A percentile compares a stretch with the other conserved stretches of the same genome.
These are phyloP conservation scores for Cabera pusaria DNA, from an alignment of 2,888 invertebrate genomes.

Conservation along the genomic window DNA sequence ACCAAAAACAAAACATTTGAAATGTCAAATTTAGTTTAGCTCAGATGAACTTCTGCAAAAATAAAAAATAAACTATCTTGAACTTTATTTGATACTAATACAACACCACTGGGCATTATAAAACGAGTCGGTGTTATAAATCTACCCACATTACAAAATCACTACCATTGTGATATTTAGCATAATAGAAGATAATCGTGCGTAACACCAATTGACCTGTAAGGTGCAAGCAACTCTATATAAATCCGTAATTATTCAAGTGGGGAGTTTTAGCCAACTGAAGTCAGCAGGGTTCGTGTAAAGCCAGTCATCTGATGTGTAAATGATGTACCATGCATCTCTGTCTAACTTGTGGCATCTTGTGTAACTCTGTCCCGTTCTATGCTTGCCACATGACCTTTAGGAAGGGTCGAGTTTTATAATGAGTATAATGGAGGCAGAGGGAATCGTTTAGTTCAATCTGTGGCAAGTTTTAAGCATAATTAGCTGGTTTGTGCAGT, in stretches of 20 bases:
- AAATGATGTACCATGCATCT: slow-evolving; percentile 56
- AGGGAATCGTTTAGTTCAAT: slow-evolving; percentile 49
- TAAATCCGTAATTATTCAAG: slow-evolving; percentile 50
- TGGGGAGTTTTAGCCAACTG: slow-evolving; percentile 55
- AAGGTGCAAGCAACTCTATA: slow-evolving; percentile 37
- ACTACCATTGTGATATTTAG: no score
- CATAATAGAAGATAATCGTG: slow-evolving; percentile 13
- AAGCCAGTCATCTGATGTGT: slow-evolving; percentile 66
- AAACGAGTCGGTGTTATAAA: no score
- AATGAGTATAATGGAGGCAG: slow-evolving; percentile 40
- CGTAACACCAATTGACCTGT: slow-evolving; percentile 15
- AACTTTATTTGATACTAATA: no score
- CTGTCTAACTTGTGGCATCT: slow-evolving; percentile 15
- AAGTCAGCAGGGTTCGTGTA: slow-evolving; percentile 44
- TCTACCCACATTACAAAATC: no score
- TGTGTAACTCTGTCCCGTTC: slow-evolving; percentile 23
- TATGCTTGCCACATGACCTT: slow-evolving; percentile 33
- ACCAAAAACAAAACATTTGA: no score
- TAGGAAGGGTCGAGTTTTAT: slow-evolving; percentile 33
- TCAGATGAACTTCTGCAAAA: no score
- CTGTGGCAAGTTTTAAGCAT: slow-evolving; percentile 38
- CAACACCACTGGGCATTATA: no score
- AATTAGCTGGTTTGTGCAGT: slow-evolving; percentile 23
- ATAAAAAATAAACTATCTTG: no score
- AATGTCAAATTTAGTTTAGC: no score